A percentile compares a stretch with the other conserved stretches of the same genome.
These are phyloP conservation scores for Valencia hispanica DNA, from an alignment of 2,797 vertebrate genomes.

Conservation along the genomic window DNA sequence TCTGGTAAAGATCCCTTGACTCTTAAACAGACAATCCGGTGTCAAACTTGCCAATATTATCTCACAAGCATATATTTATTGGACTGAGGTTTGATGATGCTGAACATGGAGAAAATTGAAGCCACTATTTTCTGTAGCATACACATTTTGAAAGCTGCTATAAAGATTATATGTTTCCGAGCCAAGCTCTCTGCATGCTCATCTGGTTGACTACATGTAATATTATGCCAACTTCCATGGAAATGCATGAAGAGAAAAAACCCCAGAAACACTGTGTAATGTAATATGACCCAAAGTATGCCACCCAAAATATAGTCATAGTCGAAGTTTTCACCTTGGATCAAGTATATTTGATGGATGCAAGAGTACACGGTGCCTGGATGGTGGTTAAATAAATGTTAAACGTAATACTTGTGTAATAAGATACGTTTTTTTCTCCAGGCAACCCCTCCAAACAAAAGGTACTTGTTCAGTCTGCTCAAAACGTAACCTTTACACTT, in stretches of 20 bases:
- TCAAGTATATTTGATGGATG: not conserved
- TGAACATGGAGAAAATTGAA: conserved; percentile 41
- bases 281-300: not conserved
- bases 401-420: not conserved
- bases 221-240: conserved; percentile 23
- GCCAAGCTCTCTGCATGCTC: conserved; percentile 33
- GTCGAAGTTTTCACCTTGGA: not conserved
- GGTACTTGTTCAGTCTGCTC: not conserved
- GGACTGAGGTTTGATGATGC: conserved; percentile 44
- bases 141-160: conserved; percentile 27
- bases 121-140: conserved; percentile 30
- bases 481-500: not conserved
- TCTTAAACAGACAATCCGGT: conserved; percentile 25
- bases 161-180: conserved; percentile 48
- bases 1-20: conserved; percentile 28
- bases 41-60: conserved; percentile 33
- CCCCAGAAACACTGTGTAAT: not conserved
- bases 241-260: not conserved
- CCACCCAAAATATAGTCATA: not conserved
- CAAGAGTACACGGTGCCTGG: not conserved
- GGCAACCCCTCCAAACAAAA: not conserved
- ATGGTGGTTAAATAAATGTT: not conserved
- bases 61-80: conserved; percentile 32
- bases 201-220: conserved; percentile 14
- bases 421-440: not conserved